Conservation (phyloP, 64 coral and sea anemone species). For the Montipora cactus region DNA sequence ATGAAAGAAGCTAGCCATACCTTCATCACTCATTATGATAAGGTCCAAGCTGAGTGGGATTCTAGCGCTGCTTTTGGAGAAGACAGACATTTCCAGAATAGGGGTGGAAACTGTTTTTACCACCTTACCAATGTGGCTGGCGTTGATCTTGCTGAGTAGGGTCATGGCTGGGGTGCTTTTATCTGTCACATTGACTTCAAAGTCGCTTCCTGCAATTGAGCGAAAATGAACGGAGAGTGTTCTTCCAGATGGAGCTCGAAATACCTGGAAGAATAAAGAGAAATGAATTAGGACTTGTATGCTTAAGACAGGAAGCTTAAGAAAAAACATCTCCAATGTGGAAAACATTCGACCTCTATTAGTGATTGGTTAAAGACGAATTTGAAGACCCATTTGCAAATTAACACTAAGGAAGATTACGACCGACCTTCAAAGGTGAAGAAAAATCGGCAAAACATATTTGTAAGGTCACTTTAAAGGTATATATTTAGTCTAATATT, state of each 20-base stretch:
- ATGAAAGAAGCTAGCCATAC: neutral
- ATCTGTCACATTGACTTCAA: slow-evolving; percentile 24
- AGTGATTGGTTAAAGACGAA: too few species aligned
- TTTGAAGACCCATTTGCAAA: too few species aligned
- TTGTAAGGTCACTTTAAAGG: too few species aligned
- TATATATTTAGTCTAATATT: too few species aligned
- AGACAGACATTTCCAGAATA: neutral
- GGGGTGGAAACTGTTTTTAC: neutral
- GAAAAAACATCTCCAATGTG: too few species aligned
- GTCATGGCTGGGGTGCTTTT: neutral
- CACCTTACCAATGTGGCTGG: neutral
- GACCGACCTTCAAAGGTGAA: too few species aligned
- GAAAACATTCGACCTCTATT: too few species aligned
- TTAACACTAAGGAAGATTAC: too few species aligned
- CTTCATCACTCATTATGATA: neutral
- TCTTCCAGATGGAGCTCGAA: neutral
- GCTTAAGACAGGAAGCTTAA: neutral
- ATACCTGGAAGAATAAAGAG: neutral
- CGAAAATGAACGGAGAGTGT: slow-evolving; percentile 32
- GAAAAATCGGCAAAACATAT: too few species aligned
- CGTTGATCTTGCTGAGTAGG: neutral
- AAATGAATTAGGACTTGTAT: neutral
- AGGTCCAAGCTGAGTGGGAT: neutral
- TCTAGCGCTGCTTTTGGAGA: neutral
- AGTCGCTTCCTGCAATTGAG: neutral